Conservation (phyloP, 2,888 invertebrate genomes). For the Lycophotia porphyrea region DNA sequence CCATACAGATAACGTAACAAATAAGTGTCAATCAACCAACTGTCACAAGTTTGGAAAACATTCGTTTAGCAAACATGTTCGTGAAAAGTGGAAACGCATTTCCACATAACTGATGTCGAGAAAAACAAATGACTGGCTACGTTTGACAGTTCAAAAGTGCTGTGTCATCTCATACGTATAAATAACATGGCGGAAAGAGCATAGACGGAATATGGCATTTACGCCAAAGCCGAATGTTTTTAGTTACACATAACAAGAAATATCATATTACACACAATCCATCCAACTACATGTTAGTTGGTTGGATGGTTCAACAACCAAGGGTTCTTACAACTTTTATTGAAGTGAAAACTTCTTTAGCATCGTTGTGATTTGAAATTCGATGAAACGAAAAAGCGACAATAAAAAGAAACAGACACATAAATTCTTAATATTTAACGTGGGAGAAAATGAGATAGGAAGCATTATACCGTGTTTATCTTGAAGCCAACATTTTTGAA, state of each 20-base stretch:
- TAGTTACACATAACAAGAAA: not conserved
- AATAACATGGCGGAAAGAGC: not conserved
- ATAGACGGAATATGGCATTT: constrained; percentile 3
- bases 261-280: not conserved
- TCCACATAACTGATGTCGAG: constrained; percentile 41
- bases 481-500: too few relatives aligned
- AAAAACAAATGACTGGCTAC: constrained; percentile 49
- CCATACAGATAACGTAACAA: not conserved
- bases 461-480: too few relatives aligned
- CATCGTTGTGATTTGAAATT: too few relatives aligned
- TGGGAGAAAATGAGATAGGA: too few relatives aligned
- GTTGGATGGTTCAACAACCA: too few relatives aligned
- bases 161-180: not conserved
- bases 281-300: not conserved
- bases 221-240: not conserved
- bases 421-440: too few relatives aligned
- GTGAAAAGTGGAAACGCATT: constrained; percentile 35
- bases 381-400: too few relatives aligned
- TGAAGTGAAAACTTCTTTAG: too few relatives aligned
- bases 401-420: too few relatives aligned
- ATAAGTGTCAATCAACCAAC: constrained; percentile 4
- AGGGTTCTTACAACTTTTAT: not conserved
- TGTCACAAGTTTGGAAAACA: constrained; percentile 9
- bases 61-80: constrained; percentile 23
- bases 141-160: constrained; percentile 28